These are phyloP conservation scores for Dolichoris vasculosae DNA, from an alignment of 1,140 invertebrate genomes.

Conservation along the genomic window DNA sequence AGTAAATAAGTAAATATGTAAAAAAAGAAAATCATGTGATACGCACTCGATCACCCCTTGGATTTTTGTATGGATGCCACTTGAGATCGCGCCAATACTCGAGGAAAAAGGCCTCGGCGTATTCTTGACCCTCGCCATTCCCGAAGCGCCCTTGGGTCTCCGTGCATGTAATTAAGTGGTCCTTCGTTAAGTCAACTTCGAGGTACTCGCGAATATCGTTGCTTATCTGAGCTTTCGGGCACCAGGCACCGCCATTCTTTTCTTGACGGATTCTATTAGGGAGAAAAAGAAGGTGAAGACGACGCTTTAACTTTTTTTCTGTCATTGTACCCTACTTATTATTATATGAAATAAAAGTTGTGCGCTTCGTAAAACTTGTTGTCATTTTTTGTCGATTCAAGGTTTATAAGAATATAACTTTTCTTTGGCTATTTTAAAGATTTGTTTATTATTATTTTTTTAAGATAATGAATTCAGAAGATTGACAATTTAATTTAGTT, in stretches of 20 bases:
- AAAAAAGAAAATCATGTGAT: not conserved
- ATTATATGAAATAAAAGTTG: slow-evolving; percentile 31
- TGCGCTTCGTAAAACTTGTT: not conserved
- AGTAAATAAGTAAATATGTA: not conserved
- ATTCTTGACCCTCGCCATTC: slow-evolving; percentile 94
- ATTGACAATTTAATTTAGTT: too few relatives aligned
- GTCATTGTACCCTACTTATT: not conserved
- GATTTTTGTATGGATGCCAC: slow-evolving; percentile 88
- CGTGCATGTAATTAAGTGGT: slow-evolving; percentile 89
- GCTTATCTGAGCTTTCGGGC: slow-evolving; percentile 87
- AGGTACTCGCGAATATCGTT: slow-evolving; percentile 87
- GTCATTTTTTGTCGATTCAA: not conserved
- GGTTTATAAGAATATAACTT: not conserved
- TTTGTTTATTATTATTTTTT: too few relatives aligned
- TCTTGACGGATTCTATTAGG: slow-evolving; percentile 77
- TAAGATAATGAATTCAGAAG: too few relatives aligned
- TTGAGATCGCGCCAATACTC: slow-evolving; percentile 87
- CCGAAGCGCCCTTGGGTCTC: slow-evolving; percentile 95
- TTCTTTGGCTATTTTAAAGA: too few relatives aligned
- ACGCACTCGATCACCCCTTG: slow-evolving; percentile 81
- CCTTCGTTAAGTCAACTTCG: slow-evolving; percentile 86
- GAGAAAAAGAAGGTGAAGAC: not conserved
- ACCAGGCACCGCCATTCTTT: slow-evolving; percentile 94
- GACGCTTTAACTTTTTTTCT: not conserved
- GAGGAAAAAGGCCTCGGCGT: slow-evolving; percentile 86